Conservation (phyloP, 2,113 vertebrate genomes). For the Tetrao urogallus region DNA sequence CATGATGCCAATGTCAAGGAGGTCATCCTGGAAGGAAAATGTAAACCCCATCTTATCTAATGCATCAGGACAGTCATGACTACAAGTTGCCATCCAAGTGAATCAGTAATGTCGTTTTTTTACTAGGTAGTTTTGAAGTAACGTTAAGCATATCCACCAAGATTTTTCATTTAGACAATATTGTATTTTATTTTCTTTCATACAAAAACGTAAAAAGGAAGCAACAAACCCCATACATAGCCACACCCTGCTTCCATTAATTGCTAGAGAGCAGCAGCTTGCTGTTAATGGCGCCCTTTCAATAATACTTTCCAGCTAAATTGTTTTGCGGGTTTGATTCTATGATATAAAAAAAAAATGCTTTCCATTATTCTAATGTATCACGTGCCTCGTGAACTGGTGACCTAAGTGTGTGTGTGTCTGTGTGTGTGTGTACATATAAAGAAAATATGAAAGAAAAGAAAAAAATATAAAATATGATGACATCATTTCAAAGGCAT, state of each 20-base stretch:
- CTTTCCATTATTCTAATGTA: conserved; percentile 98
- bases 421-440: conserved; percentile 81
- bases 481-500: conserved; percentile 99
- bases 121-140: background rate
- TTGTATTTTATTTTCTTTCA: conserved; percentile 72
- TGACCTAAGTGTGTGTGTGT: conserved; percentile 84
- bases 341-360: conserved; percentile 93
- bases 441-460: conserved; percentile 91
- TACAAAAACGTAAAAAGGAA: conserved; percentile 72
- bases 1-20: conserved; percentile 81
- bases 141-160: background rate
- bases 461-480: conserved; percentile 92
- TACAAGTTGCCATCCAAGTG: conserved; percentile 16
- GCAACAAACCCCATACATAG: conserved; percentile 70
- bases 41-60: conserved; percentile 78
- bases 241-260: conserved; percentile 95
- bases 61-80: conserved; percentile 16
- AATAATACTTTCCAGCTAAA: conserved; percentile 96
- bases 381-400: conserved; percentile 89
- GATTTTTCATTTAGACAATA: conserved; percentile 35
- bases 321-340: conserved; percentile 97
- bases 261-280: conserved; percentile 85
- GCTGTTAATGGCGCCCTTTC: conserved; percentile 92
- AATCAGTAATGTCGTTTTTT: background rate
- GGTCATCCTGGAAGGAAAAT: conserved; percentile 77